Evolutionary conservation across 2,113 vertebrate species (phyloP).

Genomic region (Malurus alboscapulatus): DNA sequence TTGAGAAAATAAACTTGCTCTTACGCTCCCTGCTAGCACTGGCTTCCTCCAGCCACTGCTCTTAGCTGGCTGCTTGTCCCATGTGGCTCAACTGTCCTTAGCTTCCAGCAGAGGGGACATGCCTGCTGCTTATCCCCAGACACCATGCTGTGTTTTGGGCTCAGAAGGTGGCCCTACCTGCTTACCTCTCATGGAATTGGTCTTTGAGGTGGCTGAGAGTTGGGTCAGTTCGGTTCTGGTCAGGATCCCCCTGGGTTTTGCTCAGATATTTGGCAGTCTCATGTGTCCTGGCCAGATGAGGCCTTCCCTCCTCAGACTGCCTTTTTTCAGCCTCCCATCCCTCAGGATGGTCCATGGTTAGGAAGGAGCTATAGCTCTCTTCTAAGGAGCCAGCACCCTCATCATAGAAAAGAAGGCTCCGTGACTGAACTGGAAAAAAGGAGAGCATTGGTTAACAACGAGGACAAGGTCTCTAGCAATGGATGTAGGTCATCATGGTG

Average conservation of each 20-base stretch:
- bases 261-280: conserved; percentile 82
- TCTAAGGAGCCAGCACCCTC: conserved; percentile 85
- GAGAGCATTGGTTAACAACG: neutral
- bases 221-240: conserved; percentile 71
- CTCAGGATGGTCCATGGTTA: conserved; percentile 80
- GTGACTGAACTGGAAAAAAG: conserved; percentile 86
- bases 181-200: conserved; percentile 76
- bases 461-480: neutral
- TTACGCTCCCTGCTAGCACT: neutral
- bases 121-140: neutral
- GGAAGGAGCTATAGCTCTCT: conserved; percentile 77
- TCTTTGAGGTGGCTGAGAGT: conserved; percentile 74
- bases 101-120: neutral
- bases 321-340: conserved; percentile 76
- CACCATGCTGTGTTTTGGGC: neutral
- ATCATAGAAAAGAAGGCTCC: conserved; percentile 94
- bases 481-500: neutral
- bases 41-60: neutral
- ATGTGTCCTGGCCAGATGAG: conserved; percentile 70
- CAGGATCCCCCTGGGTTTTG: conserved; percentile 66
- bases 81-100: neutral
- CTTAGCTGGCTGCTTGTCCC: neutral
- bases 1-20: neutral
- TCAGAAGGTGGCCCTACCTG: neutral
- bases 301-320: conserved; percentile 66